Evolutionary conservation across 2,797 vertebrate species (phyloP).

Genomic region (Cygnus olor): DNA sequence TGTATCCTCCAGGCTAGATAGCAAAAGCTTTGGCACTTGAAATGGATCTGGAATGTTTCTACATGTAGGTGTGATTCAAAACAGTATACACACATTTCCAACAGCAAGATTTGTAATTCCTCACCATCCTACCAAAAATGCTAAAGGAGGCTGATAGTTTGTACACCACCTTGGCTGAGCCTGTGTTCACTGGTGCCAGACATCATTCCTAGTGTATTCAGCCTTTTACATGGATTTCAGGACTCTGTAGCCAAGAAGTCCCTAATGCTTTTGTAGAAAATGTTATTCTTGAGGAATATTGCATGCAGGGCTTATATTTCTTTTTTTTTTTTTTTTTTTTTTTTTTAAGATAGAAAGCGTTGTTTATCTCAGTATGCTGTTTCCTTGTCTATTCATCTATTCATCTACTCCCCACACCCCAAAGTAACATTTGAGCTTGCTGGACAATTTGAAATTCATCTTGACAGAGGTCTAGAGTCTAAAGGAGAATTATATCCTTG

Average conservation of each 20-base stretch:
- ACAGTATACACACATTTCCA: conserved; percentile 61
- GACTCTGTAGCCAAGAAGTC: neutral
- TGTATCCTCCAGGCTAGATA: neutral
- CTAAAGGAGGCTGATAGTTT: neutral
- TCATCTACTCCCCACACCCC: neutral
- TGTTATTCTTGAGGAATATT: neutral
- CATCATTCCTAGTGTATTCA: neutral
- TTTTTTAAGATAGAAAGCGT: neutral
- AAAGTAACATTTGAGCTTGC: neutral
- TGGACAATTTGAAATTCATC: neutral
- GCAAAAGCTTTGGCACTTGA: conserved; percentile 46
- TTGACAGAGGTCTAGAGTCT: neutral
- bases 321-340: neutral
- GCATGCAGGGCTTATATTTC: neutral
- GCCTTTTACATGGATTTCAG: neutral
- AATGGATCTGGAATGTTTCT: conserved; percentile 54
- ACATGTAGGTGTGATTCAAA: conserved; percentile 60
- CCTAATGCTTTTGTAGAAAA: neutral
- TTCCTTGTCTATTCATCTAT: neutral
- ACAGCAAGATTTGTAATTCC: conserved; percentile 67
- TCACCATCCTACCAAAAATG: conserved; percentile 59
- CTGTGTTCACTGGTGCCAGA: neutral
- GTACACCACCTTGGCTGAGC: neutral
- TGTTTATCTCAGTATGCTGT: neutral
- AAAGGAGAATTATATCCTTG: conserved; percentile 9